These are phyloP conservation scores for Cotesia glomerata DNA, from an alignment of 1,140 invertebrate species.

Conservation along the genomic window DNA sequence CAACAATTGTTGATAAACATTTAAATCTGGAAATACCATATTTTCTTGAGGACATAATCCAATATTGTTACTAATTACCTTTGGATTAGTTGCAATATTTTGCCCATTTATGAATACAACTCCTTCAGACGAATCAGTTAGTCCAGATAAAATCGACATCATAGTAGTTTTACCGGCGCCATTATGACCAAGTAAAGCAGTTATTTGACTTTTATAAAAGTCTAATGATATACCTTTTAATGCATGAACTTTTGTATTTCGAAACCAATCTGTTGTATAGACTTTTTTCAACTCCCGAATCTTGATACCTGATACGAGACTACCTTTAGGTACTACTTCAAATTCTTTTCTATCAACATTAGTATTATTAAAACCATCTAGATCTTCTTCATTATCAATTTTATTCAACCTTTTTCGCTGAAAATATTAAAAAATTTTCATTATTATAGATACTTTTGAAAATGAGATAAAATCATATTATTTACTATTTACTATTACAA, in stretches of 20 bases:
- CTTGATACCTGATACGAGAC: constrained; percentile 51
- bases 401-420: constrained; percentile 46
- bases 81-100: constrained; percentile 66
- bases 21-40: constrained; percentile 89
- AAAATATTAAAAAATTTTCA: constrained; percentile 1
- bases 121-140: constrained; percentile 70
- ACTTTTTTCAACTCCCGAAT: constrained; percentile 56
- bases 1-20: constrained; percentile 86
- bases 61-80: constrained; percentile 64
- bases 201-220: constrained; percentile 72
- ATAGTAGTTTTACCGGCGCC: constrained; percentile 85
- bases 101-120: constrained; percentile 71
- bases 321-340: constrained; percentile 42
- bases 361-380: constrained; percentile 39
- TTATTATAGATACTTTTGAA: not conserved
- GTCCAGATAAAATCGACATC: constrained; percentile 71
- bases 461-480: not conserved
- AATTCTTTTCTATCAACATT: constrained; percentile 45
- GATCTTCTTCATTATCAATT: constrained; percentile 42
- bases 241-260: constrained; percentile 48
- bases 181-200: constrained; percentile 82
- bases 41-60: constrained; percentile 94
- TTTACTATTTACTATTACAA: constrained; percentile 24
- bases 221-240: constrained; percentile 65
- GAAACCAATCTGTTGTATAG: constrained; percentile 46